These are phyloP conservation scores for Melieria omissa DNA, from an alignment of 2,888 invertebrate species.

Conservation along the genomic window DNA sequence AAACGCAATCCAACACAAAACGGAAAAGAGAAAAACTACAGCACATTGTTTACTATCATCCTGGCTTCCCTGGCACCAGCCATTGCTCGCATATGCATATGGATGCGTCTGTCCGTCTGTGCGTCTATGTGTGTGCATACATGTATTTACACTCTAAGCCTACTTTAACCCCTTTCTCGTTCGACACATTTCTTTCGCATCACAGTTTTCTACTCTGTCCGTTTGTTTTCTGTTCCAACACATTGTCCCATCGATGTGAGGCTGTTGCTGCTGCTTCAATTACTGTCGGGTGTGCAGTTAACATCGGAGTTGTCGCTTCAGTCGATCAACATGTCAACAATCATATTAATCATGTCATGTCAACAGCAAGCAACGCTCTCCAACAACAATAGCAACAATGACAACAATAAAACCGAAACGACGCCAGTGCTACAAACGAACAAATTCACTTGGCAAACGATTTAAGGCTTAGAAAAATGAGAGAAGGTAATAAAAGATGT, in stretches of 20 bases:
- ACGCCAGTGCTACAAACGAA: no score
- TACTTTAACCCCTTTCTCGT: slow-evolving; percentile 17
- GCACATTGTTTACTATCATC: neutral
- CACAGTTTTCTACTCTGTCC: neutral
- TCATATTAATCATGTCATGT: slow-evolving; percentile 62
- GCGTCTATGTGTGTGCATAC: neutral
- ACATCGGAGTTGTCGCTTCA: slow-evolving; percentile 34
- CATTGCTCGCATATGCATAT: neutral
- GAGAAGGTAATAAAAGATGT: no score
- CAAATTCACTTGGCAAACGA: no score
- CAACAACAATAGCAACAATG: no score
- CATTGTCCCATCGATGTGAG: neutral
- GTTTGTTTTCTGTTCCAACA: neutral
- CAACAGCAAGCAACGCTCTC: slow-evolving; percentile 35
- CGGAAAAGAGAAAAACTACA: neutral
- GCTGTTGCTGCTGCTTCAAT: neutral
- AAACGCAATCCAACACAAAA: neutral
- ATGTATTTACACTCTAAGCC: neutral
- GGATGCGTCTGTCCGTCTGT: neutral
- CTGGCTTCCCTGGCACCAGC: neutral
- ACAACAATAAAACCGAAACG: no score
- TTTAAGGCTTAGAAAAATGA: no score
- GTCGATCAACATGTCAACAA: slow-evolving; percentile 56
- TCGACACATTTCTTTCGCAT: neutral
- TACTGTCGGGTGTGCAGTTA: neutral